phyloP scores from a whole-genome alignment of 2,888 invertebrate species.

The Carabus problematicus region DNA sequence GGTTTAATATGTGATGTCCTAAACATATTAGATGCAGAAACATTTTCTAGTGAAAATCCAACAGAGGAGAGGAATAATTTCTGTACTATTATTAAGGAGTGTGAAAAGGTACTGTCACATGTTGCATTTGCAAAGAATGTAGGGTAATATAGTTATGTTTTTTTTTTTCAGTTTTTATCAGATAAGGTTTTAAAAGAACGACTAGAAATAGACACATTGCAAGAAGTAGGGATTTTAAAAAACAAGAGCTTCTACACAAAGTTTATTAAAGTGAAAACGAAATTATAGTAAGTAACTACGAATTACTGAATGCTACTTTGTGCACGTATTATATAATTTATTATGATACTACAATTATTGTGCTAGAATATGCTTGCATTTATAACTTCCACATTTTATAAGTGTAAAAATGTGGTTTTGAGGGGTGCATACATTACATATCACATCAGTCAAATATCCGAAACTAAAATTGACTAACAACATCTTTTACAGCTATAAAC shows the following conservation, averaged over 20 bases:
- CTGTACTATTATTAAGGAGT: slow-evolving; percentile 78
- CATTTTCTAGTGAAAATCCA: slow-evolving; percentile 69
- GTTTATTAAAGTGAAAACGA: slow-evolving; percentile 97
- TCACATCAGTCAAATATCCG: neutral
- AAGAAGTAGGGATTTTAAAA: slow-evolving; percentile 88
- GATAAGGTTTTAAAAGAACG: slow-evolving; percentile 91
- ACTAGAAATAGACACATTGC: slow-evolving; percentile 90
- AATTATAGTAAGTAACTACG: slow-evolving; percentile 85
- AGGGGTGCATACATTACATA: slow-evolving; percentile 45
- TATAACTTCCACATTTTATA: slow-evolving; percentile 47
- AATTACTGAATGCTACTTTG: slow-evolving; percentile 9
- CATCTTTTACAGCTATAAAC: slow-evolving; percentile 87
- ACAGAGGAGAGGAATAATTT: slow-evolving; percentile 79
- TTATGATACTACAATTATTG: slow-evolving; percentile 41
- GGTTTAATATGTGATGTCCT: slow-evolving; percentile 86
- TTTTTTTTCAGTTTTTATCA: slow-evolving; percentile 68
- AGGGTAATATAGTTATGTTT: slow-evolving; percentile 45
- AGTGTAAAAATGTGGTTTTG: slow-evolving; percentile 46
- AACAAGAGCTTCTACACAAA: slow-evolving; percentile 91
- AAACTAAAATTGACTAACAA: neutral
- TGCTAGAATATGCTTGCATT: slow-evolving; percentile 47
- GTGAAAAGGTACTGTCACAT: slow-evolving; percentile 69
- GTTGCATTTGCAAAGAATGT: slow-evolving; percentile 2
- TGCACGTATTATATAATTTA: slow-evolving; percentile 15
- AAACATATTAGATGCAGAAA: slow-evolving; percentile 85